phyloP scores from a whole-genome alignment of 2,888 invertebrate genomes.

The Gastracanthus pulcherrimus region DNA sequence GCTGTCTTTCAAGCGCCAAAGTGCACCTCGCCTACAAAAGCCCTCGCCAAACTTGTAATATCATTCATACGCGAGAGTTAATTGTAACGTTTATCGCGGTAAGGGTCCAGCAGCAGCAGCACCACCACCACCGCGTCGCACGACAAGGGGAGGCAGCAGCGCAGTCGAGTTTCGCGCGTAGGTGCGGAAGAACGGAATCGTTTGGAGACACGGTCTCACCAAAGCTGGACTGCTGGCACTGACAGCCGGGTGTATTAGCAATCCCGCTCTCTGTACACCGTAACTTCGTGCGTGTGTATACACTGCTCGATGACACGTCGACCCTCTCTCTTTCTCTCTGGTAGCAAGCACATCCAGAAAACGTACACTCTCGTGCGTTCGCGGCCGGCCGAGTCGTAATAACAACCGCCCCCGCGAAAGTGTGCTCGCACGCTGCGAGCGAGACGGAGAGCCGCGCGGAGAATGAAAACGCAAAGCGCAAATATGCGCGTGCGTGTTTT shows the following conservation, averaged over 20 bases:
- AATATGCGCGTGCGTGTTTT: constrained; percentile 1
- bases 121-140: not conserved
- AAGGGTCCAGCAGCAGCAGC: not conserved
- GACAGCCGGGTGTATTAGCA: constrained; percentile 70
- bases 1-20: not conserved
- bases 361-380: not conserved
- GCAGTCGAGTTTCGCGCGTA: not conserved
- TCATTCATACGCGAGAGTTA: constrained; percentile 4
- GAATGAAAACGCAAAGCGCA: constrained; percentile 27
- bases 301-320: constrained; percentile 10
- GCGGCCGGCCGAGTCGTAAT: constrained; percentile 37
- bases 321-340: not conserved
- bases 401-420: constrained; percentile 58
- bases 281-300: not conserved
- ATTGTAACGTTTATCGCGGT: constrained; percentile 15
- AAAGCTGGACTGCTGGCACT: constrained; percentile 46
- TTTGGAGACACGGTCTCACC: constrained; percentile 21
- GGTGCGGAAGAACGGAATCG: constrained; percentile 18
- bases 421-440: constrained; percentile 49
- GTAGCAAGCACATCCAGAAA: not conserved
- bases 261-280: constrained; percentile 60
- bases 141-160: not conserved
- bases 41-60: constrained; percentile 4
- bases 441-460: constrained; percentile 48
- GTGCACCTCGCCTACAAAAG: not conserved